These are phyloP conservation scores for Chaetoderma sp. DNA, from an alignment of 2,888 invertebrate genomes.

Conservation along the genomic window DNA sequence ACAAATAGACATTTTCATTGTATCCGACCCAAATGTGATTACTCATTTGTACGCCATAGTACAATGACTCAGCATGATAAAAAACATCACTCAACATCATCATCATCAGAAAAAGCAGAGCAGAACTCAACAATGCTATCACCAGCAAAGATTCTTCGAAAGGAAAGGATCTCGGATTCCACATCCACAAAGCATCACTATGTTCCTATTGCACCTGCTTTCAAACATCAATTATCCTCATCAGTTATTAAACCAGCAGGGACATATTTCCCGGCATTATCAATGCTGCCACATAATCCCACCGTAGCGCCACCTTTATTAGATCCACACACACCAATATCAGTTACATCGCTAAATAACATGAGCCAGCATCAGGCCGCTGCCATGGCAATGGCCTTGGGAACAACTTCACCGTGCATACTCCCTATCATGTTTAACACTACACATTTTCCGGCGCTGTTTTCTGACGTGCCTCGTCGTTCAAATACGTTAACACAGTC, in stretches of 20 bases:
- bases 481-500: conserved; percentile 8
- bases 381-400: conserved; percentile 23
- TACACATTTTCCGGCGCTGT: neutral
- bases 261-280: conserved; percentile 88
- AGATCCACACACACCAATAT: neutral
- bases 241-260: conserved; percentile 91
- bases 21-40: conserved; percentile 78
- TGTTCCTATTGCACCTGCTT: conserved; percentile 4
- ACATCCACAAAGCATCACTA: no score
- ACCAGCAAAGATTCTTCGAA: neutral
- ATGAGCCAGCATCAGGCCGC: no score
- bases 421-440: no score
- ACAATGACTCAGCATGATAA: conserved; percentile 81
- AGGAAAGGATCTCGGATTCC: neutral
- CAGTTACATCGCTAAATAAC: neutral
- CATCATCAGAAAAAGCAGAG: conserved; percentile 33
- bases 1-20: conserved; percentile 84
- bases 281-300: conserved; percentile 32
- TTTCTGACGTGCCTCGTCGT: neutral
- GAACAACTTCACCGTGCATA: no score
- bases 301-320: neutral
- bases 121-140: no score
- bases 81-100: no score
- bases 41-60: conserved; percentile 81
- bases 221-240: conserved; percentile 9